Conservation (phyloP, 2,113 vertebrate genomes). For the Rhynchopsitta pachyrhyncha region DNA sequence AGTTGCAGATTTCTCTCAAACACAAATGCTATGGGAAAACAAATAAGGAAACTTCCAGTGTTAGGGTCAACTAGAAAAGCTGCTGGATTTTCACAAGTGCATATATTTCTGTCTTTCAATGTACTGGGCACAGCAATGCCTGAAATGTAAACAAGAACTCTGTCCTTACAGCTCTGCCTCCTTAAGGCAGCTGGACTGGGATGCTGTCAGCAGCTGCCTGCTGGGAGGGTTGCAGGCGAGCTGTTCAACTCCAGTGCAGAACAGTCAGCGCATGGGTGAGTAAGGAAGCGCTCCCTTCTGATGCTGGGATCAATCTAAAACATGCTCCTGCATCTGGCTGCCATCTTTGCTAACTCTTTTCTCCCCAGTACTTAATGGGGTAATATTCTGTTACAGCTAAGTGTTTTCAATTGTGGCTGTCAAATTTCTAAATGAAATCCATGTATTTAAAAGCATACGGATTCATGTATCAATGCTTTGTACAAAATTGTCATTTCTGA, state of each 20-base stretch:
- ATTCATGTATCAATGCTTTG: neutral
- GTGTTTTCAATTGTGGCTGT: slow-evolving; percentile 33
- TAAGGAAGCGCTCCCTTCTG: neutral
- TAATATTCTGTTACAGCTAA: slow-evolving; percentile 5
- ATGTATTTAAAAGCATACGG: neutral
- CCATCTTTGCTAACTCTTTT: neutral
- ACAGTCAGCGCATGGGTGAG: accelerated
- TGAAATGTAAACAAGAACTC: neutral
- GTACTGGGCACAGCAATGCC: neutral
- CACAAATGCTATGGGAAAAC: neutral
- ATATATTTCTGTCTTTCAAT: neutral
- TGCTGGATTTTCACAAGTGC: neutral
- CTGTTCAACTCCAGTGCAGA: accelerated
- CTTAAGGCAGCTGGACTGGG: neutral
- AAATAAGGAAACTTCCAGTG: neutral
- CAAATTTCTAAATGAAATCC: slow-evolving; percentile 1
- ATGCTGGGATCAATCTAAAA: neutral
- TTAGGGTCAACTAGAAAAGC: neutral
- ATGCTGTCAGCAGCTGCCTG: neutral
- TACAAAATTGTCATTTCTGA: neutral
- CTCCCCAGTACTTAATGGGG: neutral
- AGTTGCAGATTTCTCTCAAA: neutral
- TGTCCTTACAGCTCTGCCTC: neutral
- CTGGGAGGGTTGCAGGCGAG: neutral
- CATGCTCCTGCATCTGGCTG: neutral